Evolutionary conservation across 2,797 vertebrate genomes (phyloP), one percentile per base, ranked within the genome.

Genomic region (Tauraco hartlaubi): DNA sequence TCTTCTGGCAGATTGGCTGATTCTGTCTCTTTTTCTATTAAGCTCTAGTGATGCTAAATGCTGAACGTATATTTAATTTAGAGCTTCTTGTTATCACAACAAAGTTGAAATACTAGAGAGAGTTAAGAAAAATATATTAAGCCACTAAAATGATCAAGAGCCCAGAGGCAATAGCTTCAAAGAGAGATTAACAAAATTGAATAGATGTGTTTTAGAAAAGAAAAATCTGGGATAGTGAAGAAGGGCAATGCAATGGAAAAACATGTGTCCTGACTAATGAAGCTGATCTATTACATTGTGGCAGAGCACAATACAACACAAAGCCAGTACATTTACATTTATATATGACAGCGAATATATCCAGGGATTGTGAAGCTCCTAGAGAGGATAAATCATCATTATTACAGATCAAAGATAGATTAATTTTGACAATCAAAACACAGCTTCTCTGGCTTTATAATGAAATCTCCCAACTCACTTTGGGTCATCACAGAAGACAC

Each of bases 351-450:
- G 51, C 26, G 79, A 93, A 88, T 79, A 87, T 26, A 87, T 61
- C 37, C 71, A 87, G 51, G 54, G 82, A 92, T 91, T 95, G 51
- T 73, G 43, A 91, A 88, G 85, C 37, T 81, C 75, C 78, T 31
- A 54, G 66, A 78, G 61, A 94, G 39, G 86, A 84, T 69, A 94
- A 91, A 83, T 80, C 68, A 86, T 44, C 62, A 43, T 78, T 88
- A 81, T 83, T 91, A 49, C 73, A 88, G 68, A 83, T 63, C 54
- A 91, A 92, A 90, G 69, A 72, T 56, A 85, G 84, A 92, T 95
- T 97, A 91, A 92, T 83, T 91, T 69, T 90, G 85, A 43, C 75
- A 96, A 80, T 80, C 64, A 90, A 96, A 93, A 56, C 59, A 76
- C 26, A 75, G 72, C 75, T 94, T 88, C 78, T 85, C 85, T 80